Evolutionary conservation across 2,113 vertebrate genomes (phyloP).

Genomic region (Cepphus grylle): DNA sequence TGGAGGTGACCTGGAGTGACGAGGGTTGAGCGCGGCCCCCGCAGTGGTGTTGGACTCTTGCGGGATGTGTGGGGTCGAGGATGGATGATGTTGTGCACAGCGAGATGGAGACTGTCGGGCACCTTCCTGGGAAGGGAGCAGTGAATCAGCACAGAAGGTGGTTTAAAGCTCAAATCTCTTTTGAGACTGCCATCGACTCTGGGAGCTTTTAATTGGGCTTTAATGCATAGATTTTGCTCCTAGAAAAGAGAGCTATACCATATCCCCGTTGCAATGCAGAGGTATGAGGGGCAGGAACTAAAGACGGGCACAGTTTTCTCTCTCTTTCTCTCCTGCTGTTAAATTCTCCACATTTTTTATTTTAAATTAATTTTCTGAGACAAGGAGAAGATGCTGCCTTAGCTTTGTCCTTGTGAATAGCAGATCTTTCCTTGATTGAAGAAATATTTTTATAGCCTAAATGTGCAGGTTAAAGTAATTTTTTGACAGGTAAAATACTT

Average conservation of each 20-base stretch:
- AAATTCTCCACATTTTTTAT: not conserved
- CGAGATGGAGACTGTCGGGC: not conserved
- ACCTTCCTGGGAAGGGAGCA: not conserved
- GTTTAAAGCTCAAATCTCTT: not conserved
- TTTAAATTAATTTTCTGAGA: slow-evolving; percentile 58
- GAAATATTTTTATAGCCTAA: slow-evolving; percentile 51
- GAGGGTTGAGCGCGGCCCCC: not conserved
- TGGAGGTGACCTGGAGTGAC: not conserved
- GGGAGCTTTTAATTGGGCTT: not conserved
- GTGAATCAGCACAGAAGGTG: not conserved
- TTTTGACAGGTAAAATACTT: slow-evolving; percentile 24
- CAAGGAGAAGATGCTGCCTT: slow-evolving; percentile 9
- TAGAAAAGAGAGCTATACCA: not conserved
- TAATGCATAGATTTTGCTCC: not conserved
- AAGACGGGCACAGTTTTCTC: not conserved
- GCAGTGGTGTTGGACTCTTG: accelerated
- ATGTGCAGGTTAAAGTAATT: slow-evolving; percentile 7
- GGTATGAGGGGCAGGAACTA: not conserved
- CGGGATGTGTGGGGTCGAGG: accelerated
- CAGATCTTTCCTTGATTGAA: slow-evolving; percentile 29
- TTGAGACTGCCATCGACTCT: not conserved
- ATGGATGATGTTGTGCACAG: accelerated
- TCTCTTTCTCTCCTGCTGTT: not conserved
- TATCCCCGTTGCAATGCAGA: not conserved
- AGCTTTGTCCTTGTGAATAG: slow-evolving; percentile 47